Evolutionary conservation across 1,140 invertebrate species (phyloP).

Genomic region (Drosophila pseudoananassae): DNA sequence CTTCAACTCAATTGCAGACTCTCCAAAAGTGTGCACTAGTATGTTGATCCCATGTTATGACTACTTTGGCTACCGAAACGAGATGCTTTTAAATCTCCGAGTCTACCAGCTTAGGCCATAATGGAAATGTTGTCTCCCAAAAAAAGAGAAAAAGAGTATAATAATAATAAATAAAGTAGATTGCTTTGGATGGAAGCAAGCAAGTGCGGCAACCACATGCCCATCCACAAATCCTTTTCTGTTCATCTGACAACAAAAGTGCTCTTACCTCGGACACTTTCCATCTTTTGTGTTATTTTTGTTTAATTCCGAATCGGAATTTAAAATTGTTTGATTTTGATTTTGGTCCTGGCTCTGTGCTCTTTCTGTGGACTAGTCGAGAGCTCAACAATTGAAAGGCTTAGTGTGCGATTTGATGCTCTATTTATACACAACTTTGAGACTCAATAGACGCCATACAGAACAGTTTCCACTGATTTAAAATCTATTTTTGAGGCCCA

Average conservation of each 20-base stretch:
- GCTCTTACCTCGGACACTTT: background rate
- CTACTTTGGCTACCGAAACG: too few relatives aligned
- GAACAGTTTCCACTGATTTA: background rate
- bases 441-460: background rate
- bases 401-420: background rate
- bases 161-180: background rate
- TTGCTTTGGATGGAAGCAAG: background rate
- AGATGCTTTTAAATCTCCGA: too few relatives aligned
- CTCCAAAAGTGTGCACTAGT: too few relatives aligned
- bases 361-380: too few relatives aligned
- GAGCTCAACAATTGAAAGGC: too few relatives aligned
- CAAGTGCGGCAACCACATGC: background rate
- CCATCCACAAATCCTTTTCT: background rate
- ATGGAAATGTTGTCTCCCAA: too few relatives aligned
- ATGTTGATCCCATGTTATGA: too few relatives aligned
- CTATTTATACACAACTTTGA: conserved; percentile 3
- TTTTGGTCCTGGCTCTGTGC: background rate
- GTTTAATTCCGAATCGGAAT: conserved; percentile 1
- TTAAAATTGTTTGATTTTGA: conserved; percentile 1
- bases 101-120: too few relatives aligned
- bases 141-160: too few relatives aligned
- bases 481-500: conserved; percentile 2
- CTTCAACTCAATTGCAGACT: too few relatives aligned
- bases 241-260: background rate
- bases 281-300: background rate